Evolutionary conservation across 2,113 vertebrate genomes (phyloP), one percentile per base, ranked within the genome.

Genomic region (Mola mola): DNA sequence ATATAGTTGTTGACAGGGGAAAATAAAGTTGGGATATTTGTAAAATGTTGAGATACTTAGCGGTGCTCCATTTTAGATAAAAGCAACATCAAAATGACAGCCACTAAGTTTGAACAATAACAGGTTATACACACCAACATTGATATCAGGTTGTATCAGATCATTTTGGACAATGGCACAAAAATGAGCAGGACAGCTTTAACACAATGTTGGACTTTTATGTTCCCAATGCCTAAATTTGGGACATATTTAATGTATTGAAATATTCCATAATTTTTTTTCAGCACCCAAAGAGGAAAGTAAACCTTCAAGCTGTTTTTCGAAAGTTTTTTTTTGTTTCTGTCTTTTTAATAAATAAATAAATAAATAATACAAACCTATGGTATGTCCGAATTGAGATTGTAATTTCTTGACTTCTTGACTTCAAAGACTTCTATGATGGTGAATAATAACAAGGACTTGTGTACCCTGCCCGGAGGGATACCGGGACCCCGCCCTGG

Each of bases 1-100:
- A 63, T 43, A 25, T 52, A 64, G 55, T 36, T 55, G 40, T 67
- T 72, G 49, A 82, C 36, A 62, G 31, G 12, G 21, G 25, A 63
- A 52, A 66, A 66, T 73, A 60, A 76, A 69, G 61, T 25, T 49
- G n/a, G 63, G 51, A 53, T 52, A 52, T 44, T 24, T 20, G 10
- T n/a, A 37, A 13, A 43, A 44, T 44, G 7, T 6, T 34, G 20
- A 73, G 24, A 31, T 24, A 44, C 64, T 44, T 46, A 19, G 20
- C 44, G 17, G 24, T 1, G 10, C 24, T 63, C 12, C 52, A 44
- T 60, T 46, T 62, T 22, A 52, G 3, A 37, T 44, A 24, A 49
- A 60, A 24, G 19, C 24, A 43, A 42, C 25, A 33, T 43, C 4
- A 15, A 52, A 41, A 42, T 34, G 4, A 41, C 0, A 2, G 12